Evolutionary conservation across 2,113 vertebrate species (phyloP).

Genomic region (Lathamus discolor): DNA sequence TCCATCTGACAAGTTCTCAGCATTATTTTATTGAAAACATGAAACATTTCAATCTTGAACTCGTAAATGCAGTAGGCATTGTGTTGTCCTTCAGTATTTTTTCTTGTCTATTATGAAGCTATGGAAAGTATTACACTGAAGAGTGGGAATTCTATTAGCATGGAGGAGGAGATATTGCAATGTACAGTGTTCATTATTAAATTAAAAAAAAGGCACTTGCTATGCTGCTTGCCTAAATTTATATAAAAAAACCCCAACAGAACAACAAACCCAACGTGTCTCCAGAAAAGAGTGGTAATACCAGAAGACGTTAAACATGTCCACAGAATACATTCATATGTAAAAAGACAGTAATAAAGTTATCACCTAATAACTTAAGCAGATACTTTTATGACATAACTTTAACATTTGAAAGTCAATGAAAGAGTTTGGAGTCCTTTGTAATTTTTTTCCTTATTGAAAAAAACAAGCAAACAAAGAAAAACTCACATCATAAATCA

Average conservation of each 20-base stretch:
- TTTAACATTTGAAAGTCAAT: not conserved
- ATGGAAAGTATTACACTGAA: not conserved
- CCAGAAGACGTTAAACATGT: not conserved
- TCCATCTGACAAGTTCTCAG: not conserved
- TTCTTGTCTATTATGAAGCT: not conserved
- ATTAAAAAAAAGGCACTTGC: conserved; percentile 63
- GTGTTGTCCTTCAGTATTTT: not conserved
- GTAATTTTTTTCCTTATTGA: not conserved
- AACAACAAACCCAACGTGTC: not conserved
- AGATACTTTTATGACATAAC: not conserved
- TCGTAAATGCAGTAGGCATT: not conserved
- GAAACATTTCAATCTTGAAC: not conserved
- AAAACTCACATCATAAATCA: not conserved
- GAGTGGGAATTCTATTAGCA: not conserved
- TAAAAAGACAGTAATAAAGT: not conserved
- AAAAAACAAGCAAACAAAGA: not conserved
- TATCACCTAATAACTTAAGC: not conserved
- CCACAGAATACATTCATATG: not conserved
- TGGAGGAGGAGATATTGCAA: not conserved
- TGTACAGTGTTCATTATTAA: not conserved
- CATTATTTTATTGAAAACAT: conserved; percentile 2
- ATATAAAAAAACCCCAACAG: not conserved
- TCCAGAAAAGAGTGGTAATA: not conserved
- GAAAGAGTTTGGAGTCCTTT: not conserved
- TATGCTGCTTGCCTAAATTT: not conserved